Conservation (phyloP, 2,888 invertebrate genomes). For the Ethmia dodecea region DNA sequence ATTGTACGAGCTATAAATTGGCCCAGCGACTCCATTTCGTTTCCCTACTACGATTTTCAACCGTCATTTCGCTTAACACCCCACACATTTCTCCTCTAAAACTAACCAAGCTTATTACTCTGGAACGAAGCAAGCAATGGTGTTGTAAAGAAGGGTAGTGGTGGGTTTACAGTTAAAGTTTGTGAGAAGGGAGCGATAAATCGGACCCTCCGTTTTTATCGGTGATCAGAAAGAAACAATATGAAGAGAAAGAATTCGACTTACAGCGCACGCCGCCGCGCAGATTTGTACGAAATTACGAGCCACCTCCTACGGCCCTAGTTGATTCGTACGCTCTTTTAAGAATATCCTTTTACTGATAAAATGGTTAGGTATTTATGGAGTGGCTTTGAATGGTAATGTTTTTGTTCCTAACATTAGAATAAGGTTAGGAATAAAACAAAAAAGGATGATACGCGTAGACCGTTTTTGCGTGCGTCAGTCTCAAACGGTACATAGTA, state of each 20-base stretch:
- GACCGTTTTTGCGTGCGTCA: no score
- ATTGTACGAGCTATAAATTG: slow-evolving; percentile 44
- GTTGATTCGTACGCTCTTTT: no score
- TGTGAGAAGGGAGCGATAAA: slow-evolving; percentile 30
- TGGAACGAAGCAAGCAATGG: slow-evolving; percentile 11
- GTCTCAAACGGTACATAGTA: no score
- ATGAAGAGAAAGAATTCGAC: slow-evolving; percentile 39
- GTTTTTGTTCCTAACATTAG: no score
- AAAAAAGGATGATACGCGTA: no score
- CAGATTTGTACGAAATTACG: slow-evolving; percentile 32
- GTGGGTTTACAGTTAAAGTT: slow-evolving; percentile 9
- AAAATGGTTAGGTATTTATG: no score
- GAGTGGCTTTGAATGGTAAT: no score
- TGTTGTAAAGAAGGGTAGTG: background rate
- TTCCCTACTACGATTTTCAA: slow-evolving; percentile 16
- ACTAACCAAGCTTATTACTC: background rate
- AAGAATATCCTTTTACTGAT: no score
- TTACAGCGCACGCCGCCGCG: slow-evolving; percentile 26
- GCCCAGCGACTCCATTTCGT: slow-evolving; percentile 32
- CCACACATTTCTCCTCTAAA: slow-evolving; percentile 18
- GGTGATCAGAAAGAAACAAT: slow-evolving; percentile 50
- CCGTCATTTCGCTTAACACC: slow-evolving; percentile 6
- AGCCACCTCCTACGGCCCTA: slow-evolving; percentile 30
- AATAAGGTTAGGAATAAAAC: no score
- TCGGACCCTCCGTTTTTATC: slow-evolving; percentile 43